phyloP scores from a whole-genome alignment of 2,113 vertebrate genomes.

The Petrocephalus zakoni region DNA sequence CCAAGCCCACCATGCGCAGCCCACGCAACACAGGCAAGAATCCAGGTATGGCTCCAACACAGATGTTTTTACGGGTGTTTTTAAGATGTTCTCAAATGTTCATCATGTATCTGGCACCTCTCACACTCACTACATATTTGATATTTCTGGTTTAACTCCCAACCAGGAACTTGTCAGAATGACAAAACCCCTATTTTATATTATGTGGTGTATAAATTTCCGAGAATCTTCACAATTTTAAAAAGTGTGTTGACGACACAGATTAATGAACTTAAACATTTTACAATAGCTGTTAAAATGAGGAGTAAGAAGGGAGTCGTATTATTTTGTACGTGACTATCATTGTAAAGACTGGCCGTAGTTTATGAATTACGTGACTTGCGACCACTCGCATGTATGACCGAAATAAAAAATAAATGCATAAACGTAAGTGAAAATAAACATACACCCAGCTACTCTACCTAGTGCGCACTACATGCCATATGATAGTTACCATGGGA shows the following conservation, averaged over 20 bases:
- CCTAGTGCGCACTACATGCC: background rate
- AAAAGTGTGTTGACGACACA: background rate
- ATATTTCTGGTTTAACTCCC: background rate
- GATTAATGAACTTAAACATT: background rate
- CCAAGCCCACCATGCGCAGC: constrained; percentile 74
- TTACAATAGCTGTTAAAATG: background rate
- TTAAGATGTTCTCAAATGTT: background rate
- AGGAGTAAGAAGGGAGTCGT: background rate
- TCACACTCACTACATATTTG: background rate
- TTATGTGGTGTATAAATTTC: background rate
- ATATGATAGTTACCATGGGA: background rate
- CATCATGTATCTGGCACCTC: background rate
- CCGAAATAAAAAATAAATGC: background rate
- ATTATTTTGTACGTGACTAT: background rate
- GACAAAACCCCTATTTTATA: background rate
- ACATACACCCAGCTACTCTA: background rate
- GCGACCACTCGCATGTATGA: background rate
- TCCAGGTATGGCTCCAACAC: constrained; percentile 55
- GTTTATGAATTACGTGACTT: background rate
- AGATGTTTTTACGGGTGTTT: background rate
- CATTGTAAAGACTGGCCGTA: background rate
- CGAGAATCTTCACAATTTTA: background rate
- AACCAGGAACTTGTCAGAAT: background rate
- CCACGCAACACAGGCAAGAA: constrained; percentile 80
- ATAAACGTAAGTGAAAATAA: background rate